phyloP scores from a whole-genome alignment of 1,140 invertebrate genomes.

The Pseudomyrmex concolor region DNA sequence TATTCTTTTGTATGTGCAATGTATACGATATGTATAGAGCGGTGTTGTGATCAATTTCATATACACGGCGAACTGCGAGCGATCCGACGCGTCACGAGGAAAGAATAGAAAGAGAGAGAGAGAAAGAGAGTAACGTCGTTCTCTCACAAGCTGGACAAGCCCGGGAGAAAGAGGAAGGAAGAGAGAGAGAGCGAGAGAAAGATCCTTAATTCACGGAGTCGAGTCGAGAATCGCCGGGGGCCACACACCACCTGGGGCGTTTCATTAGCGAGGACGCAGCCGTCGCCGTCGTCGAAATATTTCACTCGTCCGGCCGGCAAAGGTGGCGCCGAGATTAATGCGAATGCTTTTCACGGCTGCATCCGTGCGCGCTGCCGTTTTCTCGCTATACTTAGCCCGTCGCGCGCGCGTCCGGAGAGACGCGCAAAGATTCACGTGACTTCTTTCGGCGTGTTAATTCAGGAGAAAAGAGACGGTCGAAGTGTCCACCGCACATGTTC shows the following conservation, averaged over 20 bases:
- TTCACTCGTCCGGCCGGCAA: slow-evolving; percentile 41
- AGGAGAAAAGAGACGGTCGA: slow-evolving; percentile 32
- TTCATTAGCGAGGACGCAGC: slow-evolving; percentile 56
- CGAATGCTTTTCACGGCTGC: slow-evolving; percentile 55
- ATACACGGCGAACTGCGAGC: not conserved
- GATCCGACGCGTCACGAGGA: not conserved
- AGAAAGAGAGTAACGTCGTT: not conserved
- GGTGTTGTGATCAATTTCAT: slow-evolving; percentile 64
- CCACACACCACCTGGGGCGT: slow-evolving; percentile 42
- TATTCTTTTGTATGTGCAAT: no score
- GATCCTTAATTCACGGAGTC: slow-evolving; percentile 6
- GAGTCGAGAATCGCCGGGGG: slow-evolving; percentile 12
- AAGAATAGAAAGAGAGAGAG: not conserved
- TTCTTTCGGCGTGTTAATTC: slow-evolving; percentile 57
- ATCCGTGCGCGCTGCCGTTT: slow-evolving; percentile 12
- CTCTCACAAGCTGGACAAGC: no score
- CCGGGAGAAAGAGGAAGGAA: not conserved
- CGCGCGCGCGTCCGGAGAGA: slow-evolving; percentile 21
- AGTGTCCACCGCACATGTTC: slow-evolving; percentile 49
- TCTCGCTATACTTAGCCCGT: slow-evolving; percentile 47
- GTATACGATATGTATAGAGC: slow-evolving; percentile 19
- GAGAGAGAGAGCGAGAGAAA: no score
- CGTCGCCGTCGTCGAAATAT: slow-evolving; percentile 55
- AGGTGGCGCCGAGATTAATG: slow-evolving; percentile 62
- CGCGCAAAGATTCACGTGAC: slow-evolving; percentile 54